phyloP scores from a whole-genome alignment of 2,888 invertebrate genomes.

The Sicus ferrugineus region DNA sequence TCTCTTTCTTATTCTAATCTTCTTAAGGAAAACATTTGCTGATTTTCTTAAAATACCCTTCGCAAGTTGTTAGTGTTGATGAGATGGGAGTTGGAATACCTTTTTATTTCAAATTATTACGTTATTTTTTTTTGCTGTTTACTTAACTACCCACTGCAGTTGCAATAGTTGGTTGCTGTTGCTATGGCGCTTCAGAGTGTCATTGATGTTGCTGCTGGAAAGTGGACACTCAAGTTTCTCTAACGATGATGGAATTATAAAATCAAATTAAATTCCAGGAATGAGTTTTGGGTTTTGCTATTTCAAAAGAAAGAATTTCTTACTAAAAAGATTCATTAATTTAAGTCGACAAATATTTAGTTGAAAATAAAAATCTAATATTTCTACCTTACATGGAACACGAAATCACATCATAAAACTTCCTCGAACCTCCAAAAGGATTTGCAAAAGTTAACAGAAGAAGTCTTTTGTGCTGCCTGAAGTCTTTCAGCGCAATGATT shows the following conservation, averaged over 20 bases:
- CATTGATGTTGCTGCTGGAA: not conserved
- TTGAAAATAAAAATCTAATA: too few relatives aligned
- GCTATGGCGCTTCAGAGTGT: not conserved
- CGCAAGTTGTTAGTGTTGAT: not conserved
- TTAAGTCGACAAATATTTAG: too few relatives aligned
- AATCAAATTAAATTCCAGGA: not conserved
- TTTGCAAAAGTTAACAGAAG: too few relatives aligned
- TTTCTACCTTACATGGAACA: too few relatives aligned
- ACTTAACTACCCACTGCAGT: not conserved
- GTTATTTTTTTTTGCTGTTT: not conserved
- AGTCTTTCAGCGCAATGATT: too few relatives aligned
- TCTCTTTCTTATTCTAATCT: not conserved
- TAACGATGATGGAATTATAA: constrained; percentile 9
- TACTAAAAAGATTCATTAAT: too few relatives aligned
- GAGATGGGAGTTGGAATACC: not conserved
- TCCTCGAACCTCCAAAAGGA: too few relatives aligned
- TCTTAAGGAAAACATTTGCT: not conserved
- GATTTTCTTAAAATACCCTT: not conserved
- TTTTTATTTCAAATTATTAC: not conserved
- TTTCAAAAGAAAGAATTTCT: too few relatives aligned
- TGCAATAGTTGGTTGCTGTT: not conserved
- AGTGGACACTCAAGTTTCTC: not conserved
- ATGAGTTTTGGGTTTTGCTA: not conserved
- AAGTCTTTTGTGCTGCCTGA: too few relatives aligned
- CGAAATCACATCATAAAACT: too few relatives aligned